These are phyloP conservation scores for Rachycentron canadum DNA, from an alignment of 2,797 vertebrate genomes.

Conservation along the genomic window DNA sequence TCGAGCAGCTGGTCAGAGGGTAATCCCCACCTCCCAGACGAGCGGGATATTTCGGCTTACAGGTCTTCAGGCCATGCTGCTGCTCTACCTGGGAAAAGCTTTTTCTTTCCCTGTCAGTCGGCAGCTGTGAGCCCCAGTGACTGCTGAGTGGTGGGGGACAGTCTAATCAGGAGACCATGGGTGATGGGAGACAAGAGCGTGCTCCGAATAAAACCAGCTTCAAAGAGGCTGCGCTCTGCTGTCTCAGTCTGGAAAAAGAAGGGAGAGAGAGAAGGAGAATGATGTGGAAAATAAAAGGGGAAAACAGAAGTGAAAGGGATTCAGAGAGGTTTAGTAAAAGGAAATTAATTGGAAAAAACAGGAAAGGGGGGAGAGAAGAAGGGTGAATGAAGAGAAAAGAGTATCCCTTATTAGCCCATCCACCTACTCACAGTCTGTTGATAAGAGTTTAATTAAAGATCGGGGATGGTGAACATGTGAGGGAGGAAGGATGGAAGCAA, in stretches of 20 bases:
- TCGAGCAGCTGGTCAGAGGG: conserved; percentile 53
- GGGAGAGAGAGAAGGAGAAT: neutral
- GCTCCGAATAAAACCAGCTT: conserved; percentile 68
- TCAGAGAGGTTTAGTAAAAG: conserved; percentile 27
- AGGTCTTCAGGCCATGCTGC: conserved; percentile 59
- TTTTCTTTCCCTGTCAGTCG: conserved; percentile 62
- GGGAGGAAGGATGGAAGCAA: conserved; percentile 17
- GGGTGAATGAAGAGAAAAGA: conserved; percentile 4
- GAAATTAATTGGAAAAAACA: conserved; percentile 9
- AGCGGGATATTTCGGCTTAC: conserved; percentile 65
- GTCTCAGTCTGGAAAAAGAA: conserved; percentile 38
- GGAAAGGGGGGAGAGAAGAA: neutral
- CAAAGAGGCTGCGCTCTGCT: conserved; percentile 41
- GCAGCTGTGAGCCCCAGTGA: conserved; percentile 55
- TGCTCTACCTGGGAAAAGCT: conserved; percentile 65
- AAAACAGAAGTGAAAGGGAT: neutral
- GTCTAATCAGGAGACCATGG: conserved; percentile 73
- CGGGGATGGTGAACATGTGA: conserved; percentile 15
- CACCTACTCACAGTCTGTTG: conserved; percentile 47
- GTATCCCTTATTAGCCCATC: conserved; percentile 18
- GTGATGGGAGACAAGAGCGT: conserved; percentile 71
- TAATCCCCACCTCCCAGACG: conserved; percentile 61
- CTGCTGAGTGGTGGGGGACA: conserved; percentile 39
- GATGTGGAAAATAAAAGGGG: neutral
- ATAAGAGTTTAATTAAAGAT: conserved; percentile 51